Evolutionary conservation across 1,140 invertebrate species (phyloP).

Genomic region (Trachelipus rathkii): DNA sequence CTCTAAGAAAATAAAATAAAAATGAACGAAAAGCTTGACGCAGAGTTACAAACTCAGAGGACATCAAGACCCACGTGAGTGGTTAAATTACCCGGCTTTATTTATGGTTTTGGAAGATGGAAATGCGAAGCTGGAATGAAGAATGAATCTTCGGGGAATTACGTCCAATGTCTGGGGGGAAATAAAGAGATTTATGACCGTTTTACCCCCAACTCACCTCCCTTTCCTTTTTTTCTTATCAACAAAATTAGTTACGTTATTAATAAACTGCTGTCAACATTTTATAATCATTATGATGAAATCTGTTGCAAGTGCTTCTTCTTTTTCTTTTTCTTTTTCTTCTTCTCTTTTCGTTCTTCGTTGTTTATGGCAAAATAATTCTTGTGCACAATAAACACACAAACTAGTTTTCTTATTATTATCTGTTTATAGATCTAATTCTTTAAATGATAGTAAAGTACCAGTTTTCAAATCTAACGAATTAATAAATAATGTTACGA

Average conservation of each 20-base stretch:
- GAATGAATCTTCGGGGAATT: neutral
- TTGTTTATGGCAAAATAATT: no score
- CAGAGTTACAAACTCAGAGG: neutral
- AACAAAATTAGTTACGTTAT: neutral
- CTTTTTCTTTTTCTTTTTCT: no score
- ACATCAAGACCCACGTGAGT: neutral
- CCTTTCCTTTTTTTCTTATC: neutral
- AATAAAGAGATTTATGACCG: slow-evolving; percentile 6
- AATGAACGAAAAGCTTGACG: no score
- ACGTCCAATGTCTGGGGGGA: neutral
- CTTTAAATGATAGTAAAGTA: no score
- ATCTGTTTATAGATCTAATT: no score
- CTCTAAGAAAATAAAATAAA: no score
- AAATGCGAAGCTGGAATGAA: slow-evolving; percentile 6
- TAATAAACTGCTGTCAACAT: neutral
- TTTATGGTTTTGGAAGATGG: slow-evolving; percentile 5
- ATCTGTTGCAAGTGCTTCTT: no score
- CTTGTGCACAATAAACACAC: no score
- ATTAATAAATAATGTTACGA: no score
- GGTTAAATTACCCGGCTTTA: slow-evolving; percentile 8
- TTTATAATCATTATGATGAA: neutral
- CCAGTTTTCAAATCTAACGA: no score
- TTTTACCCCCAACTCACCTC: neutral
- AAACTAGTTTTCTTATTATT: no score
- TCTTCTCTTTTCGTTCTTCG: no score